Conservation (phyloP, 2,113 vertebrate species). For the Triplophysa tibetana region DNA sequence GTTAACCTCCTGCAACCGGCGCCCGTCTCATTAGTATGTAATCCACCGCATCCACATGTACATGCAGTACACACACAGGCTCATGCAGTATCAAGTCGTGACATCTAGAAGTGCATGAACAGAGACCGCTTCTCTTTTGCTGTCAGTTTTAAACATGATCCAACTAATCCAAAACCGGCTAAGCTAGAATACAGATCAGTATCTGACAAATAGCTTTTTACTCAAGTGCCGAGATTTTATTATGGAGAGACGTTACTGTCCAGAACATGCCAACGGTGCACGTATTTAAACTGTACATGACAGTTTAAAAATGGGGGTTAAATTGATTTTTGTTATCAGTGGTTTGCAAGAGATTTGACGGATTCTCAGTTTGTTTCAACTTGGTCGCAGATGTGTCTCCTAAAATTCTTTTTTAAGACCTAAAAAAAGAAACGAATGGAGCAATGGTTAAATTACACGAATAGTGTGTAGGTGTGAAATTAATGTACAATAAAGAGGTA, state of each 20-base stretch:
- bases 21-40: constrained; percentile 22
- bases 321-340: neutral
- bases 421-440: too few species aligned
- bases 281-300: neutral
- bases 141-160: neutral
- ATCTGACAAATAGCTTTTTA: constrained; percentile 37
- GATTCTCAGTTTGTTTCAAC: too few species aligned
- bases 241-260: constrained; percentile 18
- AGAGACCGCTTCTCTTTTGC: neutral
- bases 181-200: constrained; percentile 43
- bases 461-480: too few species aligned
- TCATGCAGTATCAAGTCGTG: neutral
- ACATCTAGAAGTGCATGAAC: neutral
- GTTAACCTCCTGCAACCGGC: constrained; percentile 40
- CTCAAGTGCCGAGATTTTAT: constrained; percentile 3
- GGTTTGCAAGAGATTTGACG: neutral
- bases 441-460: too few species aligned
- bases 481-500: too few species aligned
- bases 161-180: neutral
- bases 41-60: constrained; percentile 22
- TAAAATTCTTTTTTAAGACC: too few species aligned
- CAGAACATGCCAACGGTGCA: neutral
- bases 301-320: constrained; percentile 7
- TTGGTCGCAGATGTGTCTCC: too few species aligned
- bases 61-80: neutral